A percentile compares a stretch with the other conserved stretches of the same genome.
These are phyloP conservation scores for Micromys minutus DNA, from an alignment of 2,113 vertebrate species.

Conservation along the genomic window DNA sequence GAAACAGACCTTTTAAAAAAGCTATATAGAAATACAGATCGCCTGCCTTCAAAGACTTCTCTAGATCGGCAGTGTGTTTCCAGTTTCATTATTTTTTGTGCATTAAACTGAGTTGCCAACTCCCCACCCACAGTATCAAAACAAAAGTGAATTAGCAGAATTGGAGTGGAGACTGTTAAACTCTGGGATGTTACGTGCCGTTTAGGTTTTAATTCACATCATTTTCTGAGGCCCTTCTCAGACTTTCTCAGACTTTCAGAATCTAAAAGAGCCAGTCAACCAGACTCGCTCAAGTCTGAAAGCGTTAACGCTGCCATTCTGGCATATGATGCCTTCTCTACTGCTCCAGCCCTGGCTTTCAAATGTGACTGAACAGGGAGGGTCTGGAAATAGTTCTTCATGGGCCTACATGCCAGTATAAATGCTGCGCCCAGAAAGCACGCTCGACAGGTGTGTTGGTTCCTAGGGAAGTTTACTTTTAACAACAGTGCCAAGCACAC, in stretches of 20 bases:
- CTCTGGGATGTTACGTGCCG: not conserved
- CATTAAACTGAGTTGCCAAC: not conserved
- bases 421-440: slow-evolving; percentile 43
- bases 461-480: slow-evolving; percentile 6
- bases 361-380: slow-evolving; percentile 24
- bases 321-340: not conserved
- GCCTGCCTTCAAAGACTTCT: slow-evolving; percentile 13
- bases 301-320: not conserved
- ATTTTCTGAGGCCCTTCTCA: slow-evolving; percentile 11
- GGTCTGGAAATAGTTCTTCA: not conserved
- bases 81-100: slow-evolving; percentile 41
- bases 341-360: not conserved
- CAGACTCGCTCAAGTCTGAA: not conserved
- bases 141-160: slow-evolving; percentile 42
- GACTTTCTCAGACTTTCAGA: not conserved
- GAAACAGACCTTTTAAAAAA: not conserved
- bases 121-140: slow-evolving; percentile 44
- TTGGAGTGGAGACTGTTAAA: not conserved
- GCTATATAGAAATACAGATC: not conserved
- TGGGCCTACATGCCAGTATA: slow-evolving; percentile 7
- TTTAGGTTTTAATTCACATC: not conserved
- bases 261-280: not conserved
- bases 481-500: slow-evolving; percentile 2
- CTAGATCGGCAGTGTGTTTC: slow-evolving; percentile 1
- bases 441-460: not conserved